Conservation (phyloP, 2,113 vertebrate genomes). For the Meleagris gallopavo region DNA sequence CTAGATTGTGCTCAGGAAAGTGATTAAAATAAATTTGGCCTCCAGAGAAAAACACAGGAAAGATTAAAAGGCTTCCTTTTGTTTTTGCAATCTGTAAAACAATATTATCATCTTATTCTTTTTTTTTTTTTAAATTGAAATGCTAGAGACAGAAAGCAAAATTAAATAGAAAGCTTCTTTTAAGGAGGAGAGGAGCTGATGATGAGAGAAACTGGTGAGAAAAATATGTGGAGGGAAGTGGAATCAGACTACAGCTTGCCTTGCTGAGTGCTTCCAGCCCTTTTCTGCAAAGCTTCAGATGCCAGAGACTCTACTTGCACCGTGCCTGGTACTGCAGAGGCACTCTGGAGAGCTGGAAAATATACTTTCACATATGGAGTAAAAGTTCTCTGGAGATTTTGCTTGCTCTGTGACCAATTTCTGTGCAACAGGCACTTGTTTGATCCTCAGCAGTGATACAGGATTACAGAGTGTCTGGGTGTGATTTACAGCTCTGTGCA, state of each 20-base stretch:
- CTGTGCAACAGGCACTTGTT: not conserved
- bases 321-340: not conserved
- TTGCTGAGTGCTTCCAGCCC: not conserved
- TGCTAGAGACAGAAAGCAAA: not conserved
- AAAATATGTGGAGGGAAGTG: not conserved
- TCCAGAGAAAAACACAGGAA: slow-evolving; percentile 16
- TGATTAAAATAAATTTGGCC: slow-evolving; percentile 52
- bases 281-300: not conserved
- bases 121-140: not conserved
- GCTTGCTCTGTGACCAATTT: not conserved
- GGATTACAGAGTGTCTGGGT: not conserved
- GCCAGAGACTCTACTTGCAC: not conserved
- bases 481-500: not conserved
- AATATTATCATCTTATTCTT: not conserved
- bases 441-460: not conserved
- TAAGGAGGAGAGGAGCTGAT: not conserved
- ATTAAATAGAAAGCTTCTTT: slow-evolving; percentile 8
- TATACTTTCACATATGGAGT: not conserved
- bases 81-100: too few relatives aligned
- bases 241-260: not conserved
- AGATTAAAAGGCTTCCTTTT: not conserved
- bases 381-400: not conserved
- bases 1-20: slow-evolving; percentile 39
- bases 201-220: not conserved
- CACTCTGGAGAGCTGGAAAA: not conserved